Conservation (phyloP, 2,888 invertebrate genomes). For the Melanophora roralis region DNA sequence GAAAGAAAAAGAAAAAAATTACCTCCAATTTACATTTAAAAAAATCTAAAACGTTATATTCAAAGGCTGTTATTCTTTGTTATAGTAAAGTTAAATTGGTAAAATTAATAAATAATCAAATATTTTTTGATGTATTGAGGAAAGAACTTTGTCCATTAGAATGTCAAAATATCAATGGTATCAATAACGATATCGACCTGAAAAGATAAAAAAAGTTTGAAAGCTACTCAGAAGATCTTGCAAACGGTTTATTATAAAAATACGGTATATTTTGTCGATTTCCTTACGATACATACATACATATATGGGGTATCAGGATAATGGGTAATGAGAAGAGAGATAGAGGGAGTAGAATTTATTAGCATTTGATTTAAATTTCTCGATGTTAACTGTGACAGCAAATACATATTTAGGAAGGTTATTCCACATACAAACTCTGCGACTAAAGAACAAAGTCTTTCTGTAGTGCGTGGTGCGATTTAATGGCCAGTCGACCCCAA, state of each 20-base stretch:
- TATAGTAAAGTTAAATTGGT: not conserved
- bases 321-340: not conserved
- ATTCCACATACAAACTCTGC: too few species aligned
- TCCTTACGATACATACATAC: not conserved
- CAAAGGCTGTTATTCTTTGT: not conserved
- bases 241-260: not conserved
- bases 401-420: too few species aligned
- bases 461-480: too few species aligned
- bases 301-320: too few species aligned
- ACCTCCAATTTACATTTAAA: slow-evolving; percentile 5
- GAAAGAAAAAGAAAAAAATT: not conserved
- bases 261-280: too few species aligned
- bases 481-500: too few species aligned
- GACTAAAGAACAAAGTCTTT: too few species aligned
- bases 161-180: not conserved
- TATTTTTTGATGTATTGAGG: not conserved
- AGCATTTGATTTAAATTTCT: too few species aligned
- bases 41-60: slow-evolving; percentile 2
- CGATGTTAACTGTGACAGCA: too few species aligned
- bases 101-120: not conserved
- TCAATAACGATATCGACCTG: slow-evolving; percentile 68
- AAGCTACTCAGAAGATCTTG: not conserved
- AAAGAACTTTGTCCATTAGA: not conserved
- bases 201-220: slow-evolving; percentile 46
- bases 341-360: too few species aligned